Base-by-base conservation (phyloP, 1,140 invertebrate species). In the Drosophila biarmipes region DNA sequence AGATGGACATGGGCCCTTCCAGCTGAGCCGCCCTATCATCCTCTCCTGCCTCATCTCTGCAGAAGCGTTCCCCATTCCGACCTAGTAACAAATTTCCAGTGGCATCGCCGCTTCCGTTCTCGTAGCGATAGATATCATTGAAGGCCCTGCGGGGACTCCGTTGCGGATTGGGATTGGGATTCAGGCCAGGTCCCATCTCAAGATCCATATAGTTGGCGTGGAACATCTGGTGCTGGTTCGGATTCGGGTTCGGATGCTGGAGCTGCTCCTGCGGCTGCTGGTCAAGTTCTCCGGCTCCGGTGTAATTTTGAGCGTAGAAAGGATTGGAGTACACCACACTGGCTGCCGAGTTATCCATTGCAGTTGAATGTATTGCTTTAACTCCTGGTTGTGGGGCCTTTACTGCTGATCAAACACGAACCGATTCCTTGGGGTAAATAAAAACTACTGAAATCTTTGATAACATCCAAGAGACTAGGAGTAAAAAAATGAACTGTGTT, bases 381-480 rank as follows among this genome's bases (percentile, higher is more conserved):
- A 59, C 64, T 54, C 21, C 29, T 42, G 31, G 43, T 61, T 77
- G 37, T 49, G 15, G n/a, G 48, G 48, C 27, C 12, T 62, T 59
- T 61, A 63, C 57, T 61, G 59, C 57, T 56, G 40, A 72, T 81
- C 64, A 42, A 52, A 85, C 54, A 73, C 78, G 78, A 86, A 86
- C 82, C 64, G 78, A 59, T 81, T 86, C 61, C 75, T 81, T 82
- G 61, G 29, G 40, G 77, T 58, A 58, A 48, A 49, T 64, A 74
- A 87, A 85, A 82, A 75, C 64, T 72, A 87, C 64, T 86, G 74
- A 87, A 67, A 75, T 59, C 48, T 76, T 68, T 56, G 45, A 37
- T 43, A 35, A 43, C 40, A 54, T 24, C 40, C 38, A 48, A 43
- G 58, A 21, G 7, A 53, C 46, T 48, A 35, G 7, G 15, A 48